Base-by-base conservation (phyloP, 2,888 invertebrate species). In the Euplexia lucipara region DNA sequence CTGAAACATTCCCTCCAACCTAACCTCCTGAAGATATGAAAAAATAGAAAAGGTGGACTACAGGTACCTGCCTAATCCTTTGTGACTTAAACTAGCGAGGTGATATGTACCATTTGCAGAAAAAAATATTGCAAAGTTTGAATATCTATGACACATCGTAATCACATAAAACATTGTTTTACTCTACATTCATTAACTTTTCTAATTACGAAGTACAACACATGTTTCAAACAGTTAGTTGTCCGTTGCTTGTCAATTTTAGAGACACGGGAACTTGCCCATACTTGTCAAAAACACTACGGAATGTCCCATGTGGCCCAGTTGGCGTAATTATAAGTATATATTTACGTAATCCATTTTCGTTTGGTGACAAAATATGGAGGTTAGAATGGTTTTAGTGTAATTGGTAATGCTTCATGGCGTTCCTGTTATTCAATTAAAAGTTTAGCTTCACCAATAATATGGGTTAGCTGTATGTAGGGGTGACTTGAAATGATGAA, bases 341-440 rank as follows among this genome's bases (percentile, higher is more conserved):
- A 64, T 74, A 69, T 81, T 70, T 81, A 75, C 66, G 82, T 79
- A 79, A 82, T 82, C 76, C 82, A 79, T 71, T 82, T 71, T 62
- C 63, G 49, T 69, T 34, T 52, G 10, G 49, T 47, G 53, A 41
- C 63, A 47, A 68, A 65, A 44, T 53, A 66, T 74, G 66, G 57
- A 22, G 57, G 62, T 54, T 61, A 39, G 45, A 5, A 52, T 18
- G 44, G 60, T 74, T 60, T 58, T 65, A 59, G 26, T 49, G 52
- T 73, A 65, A 78, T 65, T 72, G 56, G 59, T 26, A 30, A n/a
- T 51, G 34, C 44, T 57, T 60, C 20, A 39, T 35, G n/a, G 26
- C 20, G 39, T 26, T 32, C 16, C 35, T 56, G 32, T 70, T 32
- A 56, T 60, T 56, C 56, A 56, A 74, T 74, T 69, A 74, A 56